A percentile compares a stretch with the other conserved stretches of the same genome.
Evolutionary conservation across 1,140 invertebrate genomes (phyloP).

Genomic region (Orius insidiosus): DNA sequence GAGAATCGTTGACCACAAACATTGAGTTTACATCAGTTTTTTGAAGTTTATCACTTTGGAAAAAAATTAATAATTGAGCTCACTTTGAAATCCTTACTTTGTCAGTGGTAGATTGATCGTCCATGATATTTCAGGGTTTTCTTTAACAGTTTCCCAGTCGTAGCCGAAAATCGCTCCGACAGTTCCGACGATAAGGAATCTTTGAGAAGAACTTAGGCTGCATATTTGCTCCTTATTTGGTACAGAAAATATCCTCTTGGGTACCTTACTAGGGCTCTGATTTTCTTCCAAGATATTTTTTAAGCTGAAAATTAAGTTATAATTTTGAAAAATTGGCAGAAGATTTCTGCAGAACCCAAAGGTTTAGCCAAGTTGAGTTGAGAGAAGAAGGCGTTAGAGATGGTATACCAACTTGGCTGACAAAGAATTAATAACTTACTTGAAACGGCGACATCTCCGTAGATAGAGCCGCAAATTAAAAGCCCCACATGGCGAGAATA

Average conservation of each 20-base stretch:
- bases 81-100: slow-evolving; percentile 29
- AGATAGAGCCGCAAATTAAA: slow-evolving; percentile 65
- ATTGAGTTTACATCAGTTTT: slow-evolving; percentile 61
- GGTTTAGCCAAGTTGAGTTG: no score
- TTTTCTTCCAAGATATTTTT: slow-evolving; percentile 14
- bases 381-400: no score
- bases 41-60: slow-evolving; percentile 49
- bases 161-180: slow-evolving; percentile 55
- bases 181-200: slow-evolving; percentile 57
- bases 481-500: slow-evolving; percentile 59
- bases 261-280: slow-evolving; percentile 31
- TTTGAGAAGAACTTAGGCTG: slow-evolving; percentile 47
- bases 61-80: no score
- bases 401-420: no score
- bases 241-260: slow-evolving; percentile 31
- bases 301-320: slow-evolving; percentile 10
- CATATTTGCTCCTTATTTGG: slow-evolving; percentile 45
- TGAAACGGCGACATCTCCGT: slow-evolving; percentile 62
- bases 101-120: slow-evolving; percentile 48
- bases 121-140: slow-evolving; percentile 42
- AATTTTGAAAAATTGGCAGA: background rate
- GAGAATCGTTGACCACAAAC: slow-evolving; percentile 36
- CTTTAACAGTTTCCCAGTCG: slow-evolving; percentile 50
- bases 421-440: no score
- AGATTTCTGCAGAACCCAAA: slow-evolving; percentile 12